Percentiles rank a stretch among this genome's conserved stretches.
phyloP scores from a whole-genome alignment of 1,140 invertebrate species.

The Zaprionus africanus region DNA sequence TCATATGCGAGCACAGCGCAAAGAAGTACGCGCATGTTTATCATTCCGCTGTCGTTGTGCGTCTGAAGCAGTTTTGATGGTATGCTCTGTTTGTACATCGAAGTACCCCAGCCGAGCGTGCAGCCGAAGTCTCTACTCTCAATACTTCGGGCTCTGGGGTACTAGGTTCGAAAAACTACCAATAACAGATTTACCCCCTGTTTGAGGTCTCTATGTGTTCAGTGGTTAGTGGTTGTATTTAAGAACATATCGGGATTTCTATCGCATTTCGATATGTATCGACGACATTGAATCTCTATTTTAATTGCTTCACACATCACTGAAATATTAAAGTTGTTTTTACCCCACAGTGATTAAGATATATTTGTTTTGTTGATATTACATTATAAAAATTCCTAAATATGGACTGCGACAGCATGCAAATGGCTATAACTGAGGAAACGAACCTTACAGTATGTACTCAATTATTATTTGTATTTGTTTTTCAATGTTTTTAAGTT shows the following conservation, averaged over 20 bases:
- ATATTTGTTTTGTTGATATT: background rate
- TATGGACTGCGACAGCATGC: constrained; percentile 52
- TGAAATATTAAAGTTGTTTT: background rate
- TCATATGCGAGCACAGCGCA: too few relatives aligned
- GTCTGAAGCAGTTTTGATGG: too few relatives aligned
- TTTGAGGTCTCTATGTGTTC: too few relatives aligned
- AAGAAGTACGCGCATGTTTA: too few relatives aligned
- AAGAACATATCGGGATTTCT: background rate
- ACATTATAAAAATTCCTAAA: background rate
- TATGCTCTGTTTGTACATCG: too few relatives aligned
- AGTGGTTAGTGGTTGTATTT: too few relatives aligned
- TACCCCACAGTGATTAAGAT: background rate
- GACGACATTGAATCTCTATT: background rate
- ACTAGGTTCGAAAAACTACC: too few relatives aligned
- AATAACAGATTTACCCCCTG: too few relatives aligned
- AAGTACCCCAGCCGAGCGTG: too few relatives aligned
- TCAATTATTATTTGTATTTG: background rate
- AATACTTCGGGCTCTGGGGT: too few relatives aligned
- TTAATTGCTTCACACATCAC: background rate
- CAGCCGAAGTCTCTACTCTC: too few relatives aligned
- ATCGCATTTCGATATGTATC: background rate
- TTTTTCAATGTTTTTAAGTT: background rate
- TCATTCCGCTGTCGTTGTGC: too few relatives aligned
- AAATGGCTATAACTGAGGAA: constrained; percentile 53
- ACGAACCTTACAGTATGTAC: constrained; percentile 37